Evolutionary conservation across 2,888 invertebrate genomes (phyloP).

Genomic region (Ecdyonurus torrentis): DNA sequence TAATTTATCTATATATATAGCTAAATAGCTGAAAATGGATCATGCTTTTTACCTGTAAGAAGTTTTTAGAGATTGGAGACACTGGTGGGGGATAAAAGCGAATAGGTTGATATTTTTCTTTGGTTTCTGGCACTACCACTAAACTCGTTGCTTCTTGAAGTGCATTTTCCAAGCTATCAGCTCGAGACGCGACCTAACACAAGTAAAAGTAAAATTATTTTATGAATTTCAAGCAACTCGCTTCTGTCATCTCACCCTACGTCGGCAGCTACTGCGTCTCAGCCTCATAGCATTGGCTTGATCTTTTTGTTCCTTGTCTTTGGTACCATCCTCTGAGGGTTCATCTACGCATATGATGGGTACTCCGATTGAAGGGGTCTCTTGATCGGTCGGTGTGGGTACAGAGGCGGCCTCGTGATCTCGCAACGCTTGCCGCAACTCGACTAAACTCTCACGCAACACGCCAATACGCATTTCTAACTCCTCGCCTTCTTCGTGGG

Average conservation of each 20-base stretch:
- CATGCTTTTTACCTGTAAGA: background rate
- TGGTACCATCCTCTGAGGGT: background rate
- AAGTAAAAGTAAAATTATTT: background rate
- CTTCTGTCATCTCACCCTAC: background rate
- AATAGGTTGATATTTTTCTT: background rate
- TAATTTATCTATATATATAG: background rate
- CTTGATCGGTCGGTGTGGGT: background rate
- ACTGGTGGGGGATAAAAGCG: background rate
- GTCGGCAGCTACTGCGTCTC: background rate
- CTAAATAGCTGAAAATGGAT: background rate
- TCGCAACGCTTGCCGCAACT: background rate
- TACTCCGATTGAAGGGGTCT: background rate
- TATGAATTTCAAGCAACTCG: background rate
- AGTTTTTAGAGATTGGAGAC: too few species aligned
- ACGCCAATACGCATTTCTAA: slow-evolving; percentile 16
- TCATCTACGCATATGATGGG: too few species aligned
- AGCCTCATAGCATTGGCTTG: background rate
- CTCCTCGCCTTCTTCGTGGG: slow-evolving; percentile 19
- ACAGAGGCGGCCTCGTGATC: background rate
- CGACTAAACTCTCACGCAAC: slow-evolving; percentile 7
- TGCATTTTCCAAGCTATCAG: background rate
- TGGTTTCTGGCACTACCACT: background rate
- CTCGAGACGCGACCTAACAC: background rate
- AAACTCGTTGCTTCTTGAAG: background rate
- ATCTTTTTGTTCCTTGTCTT: background rate